Evolutionary conservation across 2,888 invertebrate species (phyloP), one percentile per base, ranked within the genome.

Genomic region (Eulithis testata): DNA sequence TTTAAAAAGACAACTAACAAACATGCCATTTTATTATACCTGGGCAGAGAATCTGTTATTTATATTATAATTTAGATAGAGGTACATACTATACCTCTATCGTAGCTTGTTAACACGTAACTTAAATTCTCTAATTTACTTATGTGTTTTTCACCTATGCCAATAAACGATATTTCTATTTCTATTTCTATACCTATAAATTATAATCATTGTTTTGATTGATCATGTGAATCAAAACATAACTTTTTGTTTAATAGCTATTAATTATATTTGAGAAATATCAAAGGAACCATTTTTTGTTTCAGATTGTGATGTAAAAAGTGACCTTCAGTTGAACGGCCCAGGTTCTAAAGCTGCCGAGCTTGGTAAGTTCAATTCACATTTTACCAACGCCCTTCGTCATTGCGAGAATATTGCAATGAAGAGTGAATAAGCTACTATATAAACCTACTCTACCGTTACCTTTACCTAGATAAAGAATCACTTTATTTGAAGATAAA

Each of bases 251-350:
- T 40, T 40, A 40, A 40, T 40, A 40, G 9, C 4, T 31, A 31
- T 31, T 31, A 31, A 31, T 31, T 40, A 8, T 40, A 9, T 40
- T 11, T 40, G 40, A 40, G 40, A 5, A 40, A 11, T 40, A 40
- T 40, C 9, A 31, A 9, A 21, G 21, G 21, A 50, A 31, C 12
- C 9, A 81, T 80, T 66, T 84, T 94, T 40, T 40, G 40, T 40
- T 40, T 11, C 88, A 96, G 96, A 96, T 94, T 96, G 96, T 96
- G 96, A 97, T 97, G 97, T 97, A 96, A 97, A 96, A 94, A 95
- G 95, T 94, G 96, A 96, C 94, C 95, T 94, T 92, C 95, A 95
- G 93, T 88, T 94, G 87, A 97, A 96, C 95, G 97, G 96, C 94
- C 90, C 91, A 89, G 94, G 95, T 94, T 95, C 96, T 89, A 96